Percentiles rank a stretch among this genome's conserved stretches.
phyloP scores from a whole-genome alignment of 2,797 vertebrate genomes.

The Leptoclinus maculatus region DNA sequence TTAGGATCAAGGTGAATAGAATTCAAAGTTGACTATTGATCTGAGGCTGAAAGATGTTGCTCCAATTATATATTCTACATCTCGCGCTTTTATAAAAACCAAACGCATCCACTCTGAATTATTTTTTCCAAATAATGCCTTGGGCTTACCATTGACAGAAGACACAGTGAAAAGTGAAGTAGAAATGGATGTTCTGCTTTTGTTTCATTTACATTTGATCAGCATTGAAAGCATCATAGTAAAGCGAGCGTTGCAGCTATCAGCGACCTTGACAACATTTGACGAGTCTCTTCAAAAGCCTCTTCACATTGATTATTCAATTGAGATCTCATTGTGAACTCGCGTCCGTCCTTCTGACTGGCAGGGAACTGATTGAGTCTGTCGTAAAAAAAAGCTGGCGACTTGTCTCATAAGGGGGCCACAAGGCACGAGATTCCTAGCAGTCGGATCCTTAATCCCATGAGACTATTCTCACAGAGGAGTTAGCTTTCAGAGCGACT shows the following conservation, averaged over 20 bases:
- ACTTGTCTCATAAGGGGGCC: slow-evolving; percentile 54
- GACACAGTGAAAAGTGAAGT: slow-evolving; percentile 25
- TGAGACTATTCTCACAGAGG: slow-evolving; percentile 60
- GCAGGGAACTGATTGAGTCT: slow-evolving; percentile 66
- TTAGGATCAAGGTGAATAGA: slow-evolving; percentile 63
- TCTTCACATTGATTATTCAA: slow-evolving; percentile 60
- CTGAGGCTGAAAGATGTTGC: slow-evolving; percentile 42
- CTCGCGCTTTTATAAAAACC: slow-evolving; percentile 13
- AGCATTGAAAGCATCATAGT: slow-evolving; percentile 1
- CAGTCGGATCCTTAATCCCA: slow-evolving; percentile 66
- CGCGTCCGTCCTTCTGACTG: slow-evolving; percentile 48
- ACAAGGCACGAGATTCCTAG: slow-evolving; percentile 59
- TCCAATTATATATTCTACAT: slow-evolving; percentile 45
- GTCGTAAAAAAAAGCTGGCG: slow-evolving; percentile 74
- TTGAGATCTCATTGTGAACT: slow-evolving; percentile 60
- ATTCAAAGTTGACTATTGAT: slow-evolving; percentile 68
- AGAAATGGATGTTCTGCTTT: slow-evolving; percentile 26
- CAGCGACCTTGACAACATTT: slow-evolving; percentile 59
- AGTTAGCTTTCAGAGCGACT: slow-evolving; percentile 57
- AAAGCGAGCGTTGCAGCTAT: slow-evolving; percentile 32
- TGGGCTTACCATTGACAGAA: slow-evolving; percentile 6
- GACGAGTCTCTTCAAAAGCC: slow-evolving; percentile 43
- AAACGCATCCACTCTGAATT: slow-evolving; percentile 10
- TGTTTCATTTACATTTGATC: slow-evolving; percentile 47
- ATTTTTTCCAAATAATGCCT: slow-evolving; percentile 25